phyloP scores from a whole-genome alignment of 1,140 invertebrate species.

The Cydia strobilella region DNA sequence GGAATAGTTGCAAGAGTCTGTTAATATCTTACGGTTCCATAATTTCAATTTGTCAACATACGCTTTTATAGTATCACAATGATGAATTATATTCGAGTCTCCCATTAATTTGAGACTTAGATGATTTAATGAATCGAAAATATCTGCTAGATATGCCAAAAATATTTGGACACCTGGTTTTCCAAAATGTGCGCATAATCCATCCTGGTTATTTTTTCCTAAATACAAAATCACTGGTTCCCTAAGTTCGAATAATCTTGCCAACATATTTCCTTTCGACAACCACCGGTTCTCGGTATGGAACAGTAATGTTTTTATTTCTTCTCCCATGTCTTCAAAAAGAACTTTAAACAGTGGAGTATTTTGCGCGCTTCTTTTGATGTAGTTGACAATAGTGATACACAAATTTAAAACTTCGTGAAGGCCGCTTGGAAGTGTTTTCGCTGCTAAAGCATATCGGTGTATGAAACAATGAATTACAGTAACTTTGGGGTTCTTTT shows the following conservation, averaged over 20 bases:
- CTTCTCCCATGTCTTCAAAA: conserved; percentile 44
- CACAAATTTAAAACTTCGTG: conserved; percentile 43
- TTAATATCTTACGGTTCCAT: conserved; percentile 27
- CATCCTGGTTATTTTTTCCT: conserved; percentile 37
- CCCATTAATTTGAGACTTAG: conserved; percentile 20
- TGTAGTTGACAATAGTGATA: conserved; percentile 55
- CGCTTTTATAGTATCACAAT: conserved; percentile 28
- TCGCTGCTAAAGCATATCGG: conserved; percentile 52
- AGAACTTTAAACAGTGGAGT: conserved; percentile 48
- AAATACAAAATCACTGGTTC: conserved; percentile 42
- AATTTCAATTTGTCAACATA: conserved; percentile 28
- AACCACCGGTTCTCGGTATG: conserved; percentile 43
- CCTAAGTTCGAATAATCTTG: conserved; percentile 43
- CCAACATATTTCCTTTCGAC: conserved; percentile 50
- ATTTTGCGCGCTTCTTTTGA: conserved; percentile 55
- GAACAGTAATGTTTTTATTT: conserved; percentile 47
- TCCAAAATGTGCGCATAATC: conserved; percentile 36
- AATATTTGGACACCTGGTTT: conserved; percentile 11
- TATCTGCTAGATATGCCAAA: conserved; percentile 37
- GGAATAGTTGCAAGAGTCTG: conserved; percentile 8
- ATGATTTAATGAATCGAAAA: conserved; percentile 37
- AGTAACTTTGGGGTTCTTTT: conserved; percentile 47
- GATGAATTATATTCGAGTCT: conserved; percentile 9
- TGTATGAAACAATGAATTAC: conserved; percentile 51
- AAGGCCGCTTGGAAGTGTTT: conserved; percentile 49